These are phyloP conservation scores for Euglossa dilemma DNA, from an alignment of 1,140 invertebrate genomes.

Conservation along the genomic window DNA sequence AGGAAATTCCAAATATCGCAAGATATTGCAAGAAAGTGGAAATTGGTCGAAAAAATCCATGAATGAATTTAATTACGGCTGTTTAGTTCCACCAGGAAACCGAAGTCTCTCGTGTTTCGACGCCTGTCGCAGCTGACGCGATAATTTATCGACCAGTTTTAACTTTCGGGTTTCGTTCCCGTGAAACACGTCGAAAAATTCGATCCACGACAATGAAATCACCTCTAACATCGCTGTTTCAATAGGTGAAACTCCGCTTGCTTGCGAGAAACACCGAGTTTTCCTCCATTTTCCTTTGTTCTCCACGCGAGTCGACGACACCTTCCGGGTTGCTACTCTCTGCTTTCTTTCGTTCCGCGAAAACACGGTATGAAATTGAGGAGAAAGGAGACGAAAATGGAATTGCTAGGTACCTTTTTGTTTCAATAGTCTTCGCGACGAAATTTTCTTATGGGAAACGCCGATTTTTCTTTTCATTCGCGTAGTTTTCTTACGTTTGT, in stretches of 20 bases:
- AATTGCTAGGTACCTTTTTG: too few species aligned
- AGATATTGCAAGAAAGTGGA: not conserved
- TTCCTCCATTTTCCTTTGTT: not conserved
- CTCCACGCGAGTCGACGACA: too few species aligned
- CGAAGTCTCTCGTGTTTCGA: not conserved
- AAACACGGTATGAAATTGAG: too few species aligned
- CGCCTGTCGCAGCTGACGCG: conserved; percentile 14
- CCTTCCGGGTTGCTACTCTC: too few species aligned
- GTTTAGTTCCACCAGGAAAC: not conserved
- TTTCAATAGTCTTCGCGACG: too few species aligned
- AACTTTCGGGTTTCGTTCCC: conserved; percentile 14
- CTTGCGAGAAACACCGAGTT: not conserved
- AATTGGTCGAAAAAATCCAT: conserved; percentile 7
- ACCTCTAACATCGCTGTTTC: not conserved
- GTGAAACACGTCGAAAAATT: conserved; percentile 6
- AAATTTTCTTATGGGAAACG: too few species aligned
- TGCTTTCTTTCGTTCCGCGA: too few species aligned
- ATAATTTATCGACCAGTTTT: conserved; percentile 19
- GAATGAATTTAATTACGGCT: conserved; percentile 9
- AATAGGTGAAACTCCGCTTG: not conserved
- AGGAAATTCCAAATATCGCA: not conserved
- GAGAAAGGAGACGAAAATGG: too few species aligned
- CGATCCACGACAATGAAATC: not conserved
- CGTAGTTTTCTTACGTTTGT: too few species aligned
- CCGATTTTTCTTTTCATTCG: too few species aligned